Conservation (phyloP, 2,113 vertebrate species). For the Rhineura floridana region DNA sequence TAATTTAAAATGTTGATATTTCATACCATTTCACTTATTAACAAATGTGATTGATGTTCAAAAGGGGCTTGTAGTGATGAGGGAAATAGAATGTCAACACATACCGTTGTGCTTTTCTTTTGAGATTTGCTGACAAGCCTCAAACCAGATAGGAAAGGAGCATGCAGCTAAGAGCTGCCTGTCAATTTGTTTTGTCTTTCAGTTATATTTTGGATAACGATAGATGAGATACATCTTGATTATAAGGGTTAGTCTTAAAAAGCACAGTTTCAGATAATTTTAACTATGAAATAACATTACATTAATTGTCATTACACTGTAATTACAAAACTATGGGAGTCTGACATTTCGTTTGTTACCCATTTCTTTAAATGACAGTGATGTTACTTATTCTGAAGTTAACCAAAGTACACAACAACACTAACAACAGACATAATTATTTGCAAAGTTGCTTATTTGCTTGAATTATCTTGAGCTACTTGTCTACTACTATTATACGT, state of each 20-base stretch:
- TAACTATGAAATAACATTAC: constrained; percentile 49
- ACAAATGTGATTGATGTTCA: constrained; percentile 38
- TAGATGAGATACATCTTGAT: constrained; percentile 53
- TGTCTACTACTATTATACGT: background rate
- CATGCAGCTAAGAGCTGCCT: constrained; percentile 35
- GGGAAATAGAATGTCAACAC: constrained; percentile 10
- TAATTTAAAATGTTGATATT: constrained; percentile 54
- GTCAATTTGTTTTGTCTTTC: constrained; percentile 58
- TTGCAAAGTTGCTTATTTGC: background rate
- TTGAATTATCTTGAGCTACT: background rate
- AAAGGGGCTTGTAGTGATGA: constrained; percentile 34
- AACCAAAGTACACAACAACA: constrained; percentile 49
- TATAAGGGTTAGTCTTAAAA: constrained; percentile 63
- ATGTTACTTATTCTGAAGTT: constrained; percentile 63
- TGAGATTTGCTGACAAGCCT: constrained; percentile 30
- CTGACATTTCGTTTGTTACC: constrained; percentile 62
- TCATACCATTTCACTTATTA: constrained; percentile 47
- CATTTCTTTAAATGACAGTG: constrained; percentile 64
- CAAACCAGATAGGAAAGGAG: constrained; percentile 27
- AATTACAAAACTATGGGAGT: constrained; percentile 58
- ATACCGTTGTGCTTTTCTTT: background rate
- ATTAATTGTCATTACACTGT: constrained; percentile 62
- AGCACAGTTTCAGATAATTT: constrained; percentile 49
- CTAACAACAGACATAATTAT: constrained; percentile 8
- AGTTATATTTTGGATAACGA: constrained; percentile 67